These are phyloP conservation scores for Acronicta leporina DNA, from an alignment of 2,888 invertebrate species.

Conservation along the genomic window DNA sequence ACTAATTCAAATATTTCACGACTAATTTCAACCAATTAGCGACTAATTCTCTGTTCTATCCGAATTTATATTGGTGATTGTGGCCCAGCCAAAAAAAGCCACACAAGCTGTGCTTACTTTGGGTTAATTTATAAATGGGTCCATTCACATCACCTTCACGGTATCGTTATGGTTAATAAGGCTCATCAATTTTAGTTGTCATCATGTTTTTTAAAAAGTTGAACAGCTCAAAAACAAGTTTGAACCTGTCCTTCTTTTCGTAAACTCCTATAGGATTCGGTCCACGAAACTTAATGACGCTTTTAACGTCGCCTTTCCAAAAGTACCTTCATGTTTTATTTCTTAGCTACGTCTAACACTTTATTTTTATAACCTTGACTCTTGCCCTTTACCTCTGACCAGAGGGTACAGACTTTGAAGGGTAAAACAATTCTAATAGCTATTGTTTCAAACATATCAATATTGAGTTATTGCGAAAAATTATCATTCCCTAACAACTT, in stretches of 20 bases:
- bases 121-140: too few relatives aligned
- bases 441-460: conserved; percentile 27
- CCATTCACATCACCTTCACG: too few relatives aligned
- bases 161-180: too few relatives aligned
- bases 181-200: too few relatives aligned
- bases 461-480: conserved; percentile 17
- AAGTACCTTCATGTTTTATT: conserved; percentile 28
- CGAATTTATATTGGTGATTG: too few relatives aligned
- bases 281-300: conserved; percentile 30
- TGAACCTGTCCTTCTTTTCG: neutral
- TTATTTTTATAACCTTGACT: conserved; percentile 43
- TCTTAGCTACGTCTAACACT: conserved; percentile 28
- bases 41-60: too few relatives aligned
- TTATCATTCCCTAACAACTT: conserved; percentile 13
- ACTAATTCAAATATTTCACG: too few relatives aligned
- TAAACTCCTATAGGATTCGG: conserved; percentile 17
- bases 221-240: neutral
- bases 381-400: conserved; percentile 25
- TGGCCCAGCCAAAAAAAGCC: too few relatives aligned
- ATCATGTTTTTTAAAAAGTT: too few relatives aligned
- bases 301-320: conserved; percentile 22
- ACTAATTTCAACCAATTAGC: too few relatives aligned
- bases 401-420: conserved; percentile 25
- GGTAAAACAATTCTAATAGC: conserved; percentile 6
- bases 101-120: too few relatives aligned